A percentile compares a stretch with the other conserved stretches of the same genome.
phyloP scores from a whole-genome alignment of 1,140 invertebrate species.

The Drosophila nigromelanica region DNA sequence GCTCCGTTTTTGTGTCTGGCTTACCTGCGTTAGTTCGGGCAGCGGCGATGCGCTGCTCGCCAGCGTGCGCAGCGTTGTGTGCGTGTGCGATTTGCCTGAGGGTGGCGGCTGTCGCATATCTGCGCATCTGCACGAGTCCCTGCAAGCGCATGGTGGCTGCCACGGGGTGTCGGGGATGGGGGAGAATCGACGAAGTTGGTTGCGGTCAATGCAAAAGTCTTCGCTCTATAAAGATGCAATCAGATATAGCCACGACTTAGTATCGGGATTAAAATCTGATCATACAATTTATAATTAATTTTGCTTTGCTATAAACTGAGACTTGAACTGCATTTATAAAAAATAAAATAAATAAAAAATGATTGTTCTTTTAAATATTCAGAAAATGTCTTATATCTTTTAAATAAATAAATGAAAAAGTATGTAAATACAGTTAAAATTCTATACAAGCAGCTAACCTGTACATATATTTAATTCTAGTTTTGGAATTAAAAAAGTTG shows the following conservation, averaged over 20 bases:
- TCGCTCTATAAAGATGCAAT: not conserved
- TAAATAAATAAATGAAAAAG: too few relatives aligned
- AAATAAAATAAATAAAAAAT: too few relatives aligned
- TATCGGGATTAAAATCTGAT: not conserved
- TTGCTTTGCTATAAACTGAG: too few relatives aligned
- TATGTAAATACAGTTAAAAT: too few relatives aligned
- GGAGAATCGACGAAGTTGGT: not conserved
- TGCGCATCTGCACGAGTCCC: slow-evolving; percentile 66
- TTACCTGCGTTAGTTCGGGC: slow-evolving; percentile 69
- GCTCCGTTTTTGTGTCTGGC: slow-evolving; percentile 1
- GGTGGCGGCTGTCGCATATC: slow-evolving; percentile 59
- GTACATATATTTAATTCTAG: too few relatives aligned
- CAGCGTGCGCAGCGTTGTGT: slow-evolving; percentile 57
- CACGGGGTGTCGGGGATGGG: not conserved
- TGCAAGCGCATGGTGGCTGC: slow-evolving; percentile 60
- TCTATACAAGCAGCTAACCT: too few relatives aligned
- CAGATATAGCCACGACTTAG: too few relatives aligned
- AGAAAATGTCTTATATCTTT: too few relatives aligned
- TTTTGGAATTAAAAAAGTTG: too few relatives aligned
- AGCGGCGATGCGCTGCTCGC: slow-evolving; percentile 65
- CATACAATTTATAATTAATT: too few relatives aligned
- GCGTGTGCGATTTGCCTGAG: slow-evolving; percentile 38
- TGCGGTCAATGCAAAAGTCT: not conserved
- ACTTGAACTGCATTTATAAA: too few relatives aligned
- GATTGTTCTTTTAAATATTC: too few relatives aligned